Percentiles rank a stretch among this genome's conserved stretches.
phyloP scores from a whole-genome alignment of 1,140 invertebrate genomes.

The Euura lappo region DNA sequence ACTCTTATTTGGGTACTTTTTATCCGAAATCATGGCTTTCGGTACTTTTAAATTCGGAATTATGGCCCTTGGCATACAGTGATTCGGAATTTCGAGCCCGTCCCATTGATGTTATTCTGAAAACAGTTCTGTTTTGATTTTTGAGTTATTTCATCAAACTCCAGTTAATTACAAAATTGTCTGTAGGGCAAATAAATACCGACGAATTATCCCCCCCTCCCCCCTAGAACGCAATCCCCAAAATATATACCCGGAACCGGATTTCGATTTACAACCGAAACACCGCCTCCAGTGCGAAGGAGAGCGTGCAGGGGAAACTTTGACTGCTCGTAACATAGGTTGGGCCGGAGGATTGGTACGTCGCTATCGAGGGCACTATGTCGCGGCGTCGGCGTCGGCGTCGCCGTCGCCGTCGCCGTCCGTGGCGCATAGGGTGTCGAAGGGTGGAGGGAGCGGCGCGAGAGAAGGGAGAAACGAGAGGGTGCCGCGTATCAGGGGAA shows the following conservation, averaged over 20 bases:
- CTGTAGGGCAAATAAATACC: no score
- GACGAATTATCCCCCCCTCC: no score
- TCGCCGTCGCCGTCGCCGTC: slow-evolving; percentile 28
- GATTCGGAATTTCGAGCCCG: no score
- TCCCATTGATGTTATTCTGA: no score
- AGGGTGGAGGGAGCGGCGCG: slow-evolving; percentile 6
- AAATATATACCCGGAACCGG: neutral
- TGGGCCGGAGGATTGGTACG: slow-evolving; percentile 41
- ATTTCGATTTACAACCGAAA: neutral
- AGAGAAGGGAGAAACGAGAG: slow-evolving; percentile 2
- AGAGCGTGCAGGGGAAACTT: slow-evolving; percentile 27
- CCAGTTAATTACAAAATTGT: no score
- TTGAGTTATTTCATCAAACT: no score
- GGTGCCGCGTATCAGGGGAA: neutral
- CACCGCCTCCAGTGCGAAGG: neutral
- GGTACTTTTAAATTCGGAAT: no score
- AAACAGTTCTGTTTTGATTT: no score
- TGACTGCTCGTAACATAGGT: slow-evolving; percentile 43
- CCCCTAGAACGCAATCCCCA: no score
- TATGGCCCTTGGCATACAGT: no score
- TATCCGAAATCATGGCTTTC: no score
- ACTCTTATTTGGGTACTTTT: no score
- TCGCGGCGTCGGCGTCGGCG: slow-evolving; percentile 42
- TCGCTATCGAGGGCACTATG: slow-evolving; percentile 52
- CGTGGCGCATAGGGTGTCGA: neutral